Conservation (phyloP, 2,113 vertebrate species). For the Amphilophus citrinellus region DNA sequence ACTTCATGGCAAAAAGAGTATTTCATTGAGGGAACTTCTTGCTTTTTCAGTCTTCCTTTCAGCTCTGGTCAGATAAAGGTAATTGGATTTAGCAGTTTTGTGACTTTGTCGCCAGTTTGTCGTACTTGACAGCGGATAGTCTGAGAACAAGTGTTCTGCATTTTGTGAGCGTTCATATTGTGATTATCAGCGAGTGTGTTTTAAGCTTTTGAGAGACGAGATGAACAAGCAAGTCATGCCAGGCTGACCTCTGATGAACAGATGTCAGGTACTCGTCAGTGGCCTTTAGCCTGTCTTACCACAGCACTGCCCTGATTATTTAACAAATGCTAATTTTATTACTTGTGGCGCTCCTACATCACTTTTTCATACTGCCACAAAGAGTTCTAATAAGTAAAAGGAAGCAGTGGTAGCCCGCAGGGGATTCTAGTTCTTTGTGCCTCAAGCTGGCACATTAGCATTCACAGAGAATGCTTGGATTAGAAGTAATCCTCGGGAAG, state of each 20-base stretch:
- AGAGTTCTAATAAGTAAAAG: slow-evolving; percentile 49
- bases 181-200: not conserved
- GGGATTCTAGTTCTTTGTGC: slow-evolving; percentile 54
- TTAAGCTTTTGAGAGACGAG: slow-evolving; percentile 1
- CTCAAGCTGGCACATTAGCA: slow-evolving; percentile 59
- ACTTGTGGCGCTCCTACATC: slow-evolving; percentile 43
- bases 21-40: slow-evolving; percentile 1
- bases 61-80: slow-evolving; percentile 40
- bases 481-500: slow-evolving; percentile 60
- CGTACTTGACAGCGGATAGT: slow-evolving; percentile 37
- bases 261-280: slow-evolving; percentile 1
- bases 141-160: not conserved
- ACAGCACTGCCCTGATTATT: slow-evolving; percentile 19
- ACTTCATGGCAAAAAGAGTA: not conserved
- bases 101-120: slow-evolving; percentile 67
- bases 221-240: slow-evolving; percentile 7
- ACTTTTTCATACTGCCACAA: slow-evolving; percentile 49
- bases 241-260: slow-evolving; percentile 18
- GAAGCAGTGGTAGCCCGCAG: slow-evolving; percentile 29
- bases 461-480: slow-evolving; percentile 57
- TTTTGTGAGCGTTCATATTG: not conserved
- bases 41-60: slow-evolving; percentile 23
- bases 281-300: slow-evolving; percentile 19
- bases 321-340: slow-evolving; percentile 47
- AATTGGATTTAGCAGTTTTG: slow-evolving; percentile 70